Percentiles rank a stretch among this genome's conserved stretches.
Conservation (phyloP, 1,140 invertebrate genomes). For the Micrasema longulum region DNA sequence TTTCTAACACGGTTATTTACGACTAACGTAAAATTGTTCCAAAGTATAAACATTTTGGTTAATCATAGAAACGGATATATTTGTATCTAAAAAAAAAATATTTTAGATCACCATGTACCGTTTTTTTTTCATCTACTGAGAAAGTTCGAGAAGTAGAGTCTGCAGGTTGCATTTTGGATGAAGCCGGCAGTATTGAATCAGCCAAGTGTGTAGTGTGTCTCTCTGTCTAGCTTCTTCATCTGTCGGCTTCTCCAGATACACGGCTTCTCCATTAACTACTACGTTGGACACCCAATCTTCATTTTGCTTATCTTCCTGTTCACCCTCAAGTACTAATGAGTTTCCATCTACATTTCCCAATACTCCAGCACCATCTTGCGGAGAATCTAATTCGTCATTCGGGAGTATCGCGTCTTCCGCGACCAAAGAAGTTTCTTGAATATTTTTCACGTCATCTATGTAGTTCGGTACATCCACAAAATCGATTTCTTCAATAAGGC, state of each 20-base stretch:
- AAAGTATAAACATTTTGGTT: no score
- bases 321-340: no score
- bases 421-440: not conserved
- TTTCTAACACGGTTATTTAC: no score
- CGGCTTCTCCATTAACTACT: conserved; percentile 38
- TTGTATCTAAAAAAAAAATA: no score
- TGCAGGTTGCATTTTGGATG: conserved; percentile 46
- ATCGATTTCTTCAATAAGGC: conserved; percentile 1
- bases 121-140: no score
- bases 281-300: conserved; percentile 4
- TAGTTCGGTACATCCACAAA: not conserved
- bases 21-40: no score
- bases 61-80: no score
- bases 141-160: conserved; percentile 5
- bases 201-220: conserved; percentile 19
- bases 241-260: conserved; percentile 8
- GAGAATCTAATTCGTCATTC: not conserved
- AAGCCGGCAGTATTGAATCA: conserved; percentile 39
- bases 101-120: no score
- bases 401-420: not conserved
- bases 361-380: not conserved
- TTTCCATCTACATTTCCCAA: not conserved
- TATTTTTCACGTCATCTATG: not conserved
- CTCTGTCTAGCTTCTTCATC: not conserved
- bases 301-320: not conserved